Base-by-base conservation (phyloP, 1,140 invertebrate genomes). In the Ectropis grisescens region DNA sequence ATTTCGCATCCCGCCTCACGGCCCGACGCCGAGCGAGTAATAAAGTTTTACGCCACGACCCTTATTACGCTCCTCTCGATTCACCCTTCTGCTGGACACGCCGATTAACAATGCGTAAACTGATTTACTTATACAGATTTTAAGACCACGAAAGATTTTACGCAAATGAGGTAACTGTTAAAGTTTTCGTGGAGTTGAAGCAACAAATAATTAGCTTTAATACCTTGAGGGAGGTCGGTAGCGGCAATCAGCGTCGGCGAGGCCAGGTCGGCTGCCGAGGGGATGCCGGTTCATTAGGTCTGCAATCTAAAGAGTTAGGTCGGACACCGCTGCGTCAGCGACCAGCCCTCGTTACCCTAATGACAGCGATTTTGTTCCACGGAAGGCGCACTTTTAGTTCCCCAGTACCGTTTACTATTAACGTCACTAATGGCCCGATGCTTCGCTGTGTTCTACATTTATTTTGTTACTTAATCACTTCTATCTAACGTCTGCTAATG, bases 361-460 rank as follows among this genome's bases (percentile, higher is more conserved):
- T 72, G 69, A 78, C 55, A 70, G 57, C 65, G 68, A 74, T 78
- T 78, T 71, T 56, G 56, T 59, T 62, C 52, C 53, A 43, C 41
- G 53, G 57, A 58, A 61, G 56, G 54, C 59, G 57, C 55, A 65
- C 55, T 70, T 70, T 67, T 64, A 65, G 53, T 66, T 67, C 38
- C 49, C 50, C 39, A 43, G 34, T 50, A 48, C 47, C 53, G 46
- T 60, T 55, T 58, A 52, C 47, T 57, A 51, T 56, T 60, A 41
- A 48, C 47, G 25, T 47, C 50, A 33, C 44, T 67, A 58, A 62
- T 67, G 51, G 46, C 45, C 49, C 50, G 53, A 59, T 55, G 46
- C 37, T 55, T 54, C 36, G 40, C 36, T 34, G 41, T 37, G 38
- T 47, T 41, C 14, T 35, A 30, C 45, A 37, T 52, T 52, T 58